Evolutionary conservation across 2,113 vertebrate species (phyloP), one percentile per base, ranked within the genome.

Genomic region (Mormoops blainvillei): DNA sequence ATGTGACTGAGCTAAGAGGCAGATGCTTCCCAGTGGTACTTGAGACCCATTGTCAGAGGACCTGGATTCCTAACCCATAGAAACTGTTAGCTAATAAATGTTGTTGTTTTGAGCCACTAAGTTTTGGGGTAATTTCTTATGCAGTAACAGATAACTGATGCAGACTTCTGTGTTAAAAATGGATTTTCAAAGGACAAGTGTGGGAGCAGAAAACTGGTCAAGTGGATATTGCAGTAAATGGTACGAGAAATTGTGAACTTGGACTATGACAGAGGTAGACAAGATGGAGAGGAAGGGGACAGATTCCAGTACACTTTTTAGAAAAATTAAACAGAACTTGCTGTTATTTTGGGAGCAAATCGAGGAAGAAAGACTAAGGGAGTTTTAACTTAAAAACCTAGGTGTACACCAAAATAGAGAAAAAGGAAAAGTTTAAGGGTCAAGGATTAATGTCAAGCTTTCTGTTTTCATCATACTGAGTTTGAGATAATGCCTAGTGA

Each of bases 321-420:
- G 33, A 45, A 84, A 91, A 61, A 87, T 20, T 31, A 7, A 91
- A 84, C 28, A 36, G 36, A 71, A 54, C 38, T 65, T 92, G 31
- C 36, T 89, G 2, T 88, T 78, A 58, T 36, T 45, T 67, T 80
- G 54, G 50, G 31, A 33, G 22, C 31, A 68, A 81, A 81, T 10
- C 24, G 5, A 38, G 4, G 19, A 92, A 81, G 65, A 5, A 63
- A 70, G 56, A 86, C 22, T 33, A 45, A 78, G 8, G 18, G 45
- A 81, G 22, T 71, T 86, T 89, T 82, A 36, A 41, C 61, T 92
- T 89, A 38, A 91, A 89, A 88, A 92, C 86, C 56, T n/a, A 28
- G 81, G 16, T 78, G 24, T 36, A 36, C 18, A 65, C 38, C 52
- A 5, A 86, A 24, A 52, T 7, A 16, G 38, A 71, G 15, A 4